Conservation (phyloP, 1,140 invertebrate genomes). For the Drosophila cardini region DNA sequence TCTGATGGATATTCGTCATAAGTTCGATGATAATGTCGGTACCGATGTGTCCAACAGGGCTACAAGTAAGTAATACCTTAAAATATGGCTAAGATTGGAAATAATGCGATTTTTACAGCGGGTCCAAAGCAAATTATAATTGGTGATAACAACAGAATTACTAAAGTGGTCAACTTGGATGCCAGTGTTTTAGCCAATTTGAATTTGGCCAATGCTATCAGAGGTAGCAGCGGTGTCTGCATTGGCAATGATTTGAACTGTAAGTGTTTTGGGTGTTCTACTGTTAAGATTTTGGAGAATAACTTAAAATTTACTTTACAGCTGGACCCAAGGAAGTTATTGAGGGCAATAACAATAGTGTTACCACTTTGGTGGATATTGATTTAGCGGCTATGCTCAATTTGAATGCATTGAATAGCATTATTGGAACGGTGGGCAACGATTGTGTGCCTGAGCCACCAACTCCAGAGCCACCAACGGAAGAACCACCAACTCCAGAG, state of each 20-base stretch:
- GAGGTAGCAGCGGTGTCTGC: constrained; percentile 33
- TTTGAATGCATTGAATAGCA: constrained; percentile 11
- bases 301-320: not conserved
- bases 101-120: constrained; percentile 22
- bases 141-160: constrained; percentile 51
- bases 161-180: constrained; percentile 54
- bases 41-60: constrained; percentile 9
- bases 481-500: constrained; percentile 5
- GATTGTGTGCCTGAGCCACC: constrained; percentile 26
- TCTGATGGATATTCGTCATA: constrained; percentile 20
- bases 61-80: constrained; percentile 3
- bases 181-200: constrained; percentile 31
- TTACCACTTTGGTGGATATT: constrained; percentile 20
- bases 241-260: constrained; percentile 19
- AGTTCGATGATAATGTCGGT: not conserved
- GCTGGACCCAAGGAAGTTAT: constrained; percentile 20
- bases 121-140: constrained; percentile 53
- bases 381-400: not conserved
- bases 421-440: constrained; percentile 34
- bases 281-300: no score
- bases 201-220: constrained; percentile 47
- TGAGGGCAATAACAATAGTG: constrained; percentile 18
- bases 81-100: no score
- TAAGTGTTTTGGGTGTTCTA: not conserved
- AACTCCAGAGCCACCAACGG: constrained; percentile 3